These are phyloP conservation scores for Watsonalla binaria DNA, from an alignment of 2,888 invertebrate species.

Conservation along the genomic window DNA sequence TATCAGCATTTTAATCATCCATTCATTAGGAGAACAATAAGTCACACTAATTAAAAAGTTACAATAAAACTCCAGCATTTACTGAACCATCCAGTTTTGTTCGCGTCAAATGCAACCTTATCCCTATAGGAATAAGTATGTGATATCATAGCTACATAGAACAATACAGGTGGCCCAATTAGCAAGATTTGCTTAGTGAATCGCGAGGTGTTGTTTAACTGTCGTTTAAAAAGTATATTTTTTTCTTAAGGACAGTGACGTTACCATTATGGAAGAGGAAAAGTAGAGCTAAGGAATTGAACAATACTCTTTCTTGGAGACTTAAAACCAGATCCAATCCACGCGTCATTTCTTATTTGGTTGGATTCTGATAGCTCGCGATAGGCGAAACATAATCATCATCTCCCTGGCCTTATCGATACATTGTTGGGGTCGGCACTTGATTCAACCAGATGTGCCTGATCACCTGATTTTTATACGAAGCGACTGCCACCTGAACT, in stretches of 20 bases:
- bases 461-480: too few relatives aligned
- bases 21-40: slow-evolving; percentile 29
- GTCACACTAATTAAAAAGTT: slow-evolving; percentile 40
- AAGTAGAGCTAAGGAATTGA: neutral
- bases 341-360: too few relatives aligned
- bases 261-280: neutral
- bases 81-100: neutral
- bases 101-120: slow-evolving; percentile 9
- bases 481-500: too few relatives aligned
- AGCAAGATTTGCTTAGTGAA: slow-evolving; percentile 19
- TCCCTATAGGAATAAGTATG: neutral
- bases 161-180: slow-evolving; percentile 32
- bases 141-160: neutral
- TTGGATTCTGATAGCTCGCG: too few relatives aligned
- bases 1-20: slow-evolving; percentile 15
- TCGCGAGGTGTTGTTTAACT: slow-evolving; percentile 16
- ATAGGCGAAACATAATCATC: too few relatives aligned
- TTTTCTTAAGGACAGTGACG: neutral
- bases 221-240: slow-evolving; percentile 5
- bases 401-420: too few relatives aligned
- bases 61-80: slow-evolving; percentile 20
- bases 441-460: too few relatives aligned
- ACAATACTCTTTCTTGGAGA: neutral
- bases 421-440: too few relatives aligned
- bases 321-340: neutral